Percentiles rank a stretch among this genome's conserved stretches.
Conservation (phyloP, 2,113 vertebrate species). For the Engraulis encrasicolus region DNA sequence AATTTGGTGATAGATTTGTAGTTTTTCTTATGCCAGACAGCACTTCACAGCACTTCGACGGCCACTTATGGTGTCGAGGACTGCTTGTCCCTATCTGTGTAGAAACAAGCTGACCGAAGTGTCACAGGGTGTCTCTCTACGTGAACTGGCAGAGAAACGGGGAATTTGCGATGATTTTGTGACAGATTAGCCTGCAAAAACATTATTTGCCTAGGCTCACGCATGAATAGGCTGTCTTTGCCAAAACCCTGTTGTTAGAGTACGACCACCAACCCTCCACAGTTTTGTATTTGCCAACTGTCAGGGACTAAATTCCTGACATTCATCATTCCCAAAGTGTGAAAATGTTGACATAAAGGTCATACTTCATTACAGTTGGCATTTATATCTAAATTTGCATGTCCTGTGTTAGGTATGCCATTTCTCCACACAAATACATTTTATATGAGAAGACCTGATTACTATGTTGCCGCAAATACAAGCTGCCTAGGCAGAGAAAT, state of each 20-base stretch:
- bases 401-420: background rate
- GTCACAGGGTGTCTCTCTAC: background rate
- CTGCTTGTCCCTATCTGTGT: background rate
- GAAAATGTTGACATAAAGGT: background rate
- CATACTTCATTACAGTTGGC: background rate
- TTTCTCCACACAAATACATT: background rate
- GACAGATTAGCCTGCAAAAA: background rate
- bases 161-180: conserved; percentile 12
- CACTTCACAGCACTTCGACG: background rate
- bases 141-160: conserved; percentile 2
- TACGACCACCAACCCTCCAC: background rate
- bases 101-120: background rate
- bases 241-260: background rate
- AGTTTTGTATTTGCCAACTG: background rate
- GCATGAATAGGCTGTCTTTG: background rate
- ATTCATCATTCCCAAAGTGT: conserved; percentile 7
- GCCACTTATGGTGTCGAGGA: background rate
- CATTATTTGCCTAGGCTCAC: background rate
- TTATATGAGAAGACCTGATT: background rate
- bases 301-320: background rate
- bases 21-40: background rate
- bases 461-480: background rate
- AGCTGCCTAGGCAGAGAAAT: background rate
- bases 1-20: background rate
- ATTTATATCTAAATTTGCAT: background rate